Evolutionary conservation across 2,113 vertebrate species (phyloP).

Genomic region (Vicugna pacos): DNA sequence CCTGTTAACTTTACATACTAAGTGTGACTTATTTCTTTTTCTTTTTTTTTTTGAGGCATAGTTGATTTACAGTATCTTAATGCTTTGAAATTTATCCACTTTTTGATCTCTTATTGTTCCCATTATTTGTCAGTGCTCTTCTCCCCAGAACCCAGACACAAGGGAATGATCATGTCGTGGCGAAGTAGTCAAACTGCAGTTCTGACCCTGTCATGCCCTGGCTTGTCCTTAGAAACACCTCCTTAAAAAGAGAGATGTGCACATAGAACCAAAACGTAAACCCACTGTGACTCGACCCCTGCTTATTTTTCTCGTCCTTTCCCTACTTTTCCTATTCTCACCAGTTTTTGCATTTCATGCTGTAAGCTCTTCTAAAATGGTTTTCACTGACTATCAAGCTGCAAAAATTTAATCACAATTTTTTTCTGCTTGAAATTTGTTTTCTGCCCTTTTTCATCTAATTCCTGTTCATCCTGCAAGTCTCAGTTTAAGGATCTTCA

Average conservation of each 20-base stretch:
- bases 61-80: neutral
- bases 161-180: neutral
- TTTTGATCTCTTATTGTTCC: neutral
- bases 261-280: too few species aligned
- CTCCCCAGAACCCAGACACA: neutral
- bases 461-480: neutral
- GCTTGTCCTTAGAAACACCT: neutral
- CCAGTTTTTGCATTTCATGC: neutral
- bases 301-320: neutral
- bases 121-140: neutral
- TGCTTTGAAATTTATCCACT: neutral
- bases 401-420: neutral
- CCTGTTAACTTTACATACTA: neutral
- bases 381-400: neutral
- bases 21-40: too few species aligned
- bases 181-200: neutral
- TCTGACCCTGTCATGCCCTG: neutral
- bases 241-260: neutral
- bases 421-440: neutral
- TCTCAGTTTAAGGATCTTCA: neutral
- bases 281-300: accelerated
- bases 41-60: too few species aligned
- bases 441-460: neutral
- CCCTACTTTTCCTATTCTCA: neutral
- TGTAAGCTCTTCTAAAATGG: neutral